phyloP scores from a whole-genome alignment of 2,113 vertebrate species.

The Tricholaema leucomelas region DNA sequence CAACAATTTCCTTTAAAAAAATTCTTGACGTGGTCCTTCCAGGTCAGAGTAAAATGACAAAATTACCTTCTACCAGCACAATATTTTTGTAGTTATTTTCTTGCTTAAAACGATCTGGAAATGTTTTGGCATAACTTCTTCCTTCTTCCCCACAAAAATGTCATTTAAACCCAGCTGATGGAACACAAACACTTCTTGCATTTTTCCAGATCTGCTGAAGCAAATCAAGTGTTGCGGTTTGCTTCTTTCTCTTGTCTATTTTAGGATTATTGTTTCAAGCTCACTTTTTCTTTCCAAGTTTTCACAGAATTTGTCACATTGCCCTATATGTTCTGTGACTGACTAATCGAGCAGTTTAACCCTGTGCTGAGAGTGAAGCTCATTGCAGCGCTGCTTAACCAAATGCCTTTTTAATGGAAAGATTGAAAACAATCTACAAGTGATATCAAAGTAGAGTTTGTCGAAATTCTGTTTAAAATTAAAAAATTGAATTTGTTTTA shows the following conservation, averaged over 20 bases:
- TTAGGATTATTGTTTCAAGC: constrained; percentile 31
- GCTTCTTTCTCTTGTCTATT: constrained; percentile 8
- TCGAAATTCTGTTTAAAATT: not conserved
- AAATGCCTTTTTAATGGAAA: constrained; percentile 45
- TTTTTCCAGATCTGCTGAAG: not conserved
- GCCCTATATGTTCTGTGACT: not conserved
- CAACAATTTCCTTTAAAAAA: not conserved
- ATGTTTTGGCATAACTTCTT: not conserved
- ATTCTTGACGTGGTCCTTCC: not conserved
- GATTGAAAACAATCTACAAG: not conserved
- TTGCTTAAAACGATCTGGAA: not conserved
- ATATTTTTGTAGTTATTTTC: not conserved
- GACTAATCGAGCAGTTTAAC: not conserved
- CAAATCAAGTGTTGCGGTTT: not conserved
- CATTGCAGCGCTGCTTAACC: not conserved
- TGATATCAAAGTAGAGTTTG: not conserved
- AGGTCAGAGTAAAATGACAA: not conserved
- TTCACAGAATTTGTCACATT: not conserved
- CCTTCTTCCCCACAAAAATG: not conserved
- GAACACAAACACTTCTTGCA: not conserved
- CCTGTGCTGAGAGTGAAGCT: not conserved
- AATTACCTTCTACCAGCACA: not conserved
- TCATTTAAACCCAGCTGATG: not conserved
- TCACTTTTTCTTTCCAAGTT: constrained; percentile 4
- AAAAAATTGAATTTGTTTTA: not conserved